Evolutionary conservation across 2,113 vertebrate genomes (phyloP), one percentile per base, ranked within the genome.

Genomic region (Lanius ludovicianus): DNA sequence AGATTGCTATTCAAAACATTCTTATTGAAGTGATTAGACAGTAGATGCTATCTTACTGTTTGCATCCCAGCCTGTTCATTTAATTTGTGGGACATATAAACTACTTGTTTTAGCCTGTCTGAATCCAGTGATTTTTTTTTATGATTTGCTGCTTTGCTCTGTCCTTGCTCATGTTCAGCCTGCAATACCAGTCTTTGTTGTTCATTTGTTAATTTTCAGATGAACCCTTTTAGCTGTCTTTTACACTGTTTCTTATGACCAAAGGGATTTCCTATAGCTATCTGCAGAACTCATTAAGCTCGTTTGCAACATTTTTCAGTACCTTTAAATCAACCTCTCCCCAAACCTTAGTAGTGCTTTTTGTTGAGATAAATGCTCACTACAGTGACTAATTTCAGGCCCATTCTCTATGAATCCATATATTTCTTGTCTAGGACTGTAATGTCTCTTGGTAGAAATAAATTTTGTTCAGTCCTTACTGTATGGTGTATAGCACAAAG

Each of bases 271-370:
- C 37, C 46, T 73, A 5, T 47, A 63, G 6, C 13, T 44, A 41
- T 70, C 88, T 94, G 83, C 84, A 92, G 59, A 96, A 77, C 28
- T 65, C 89, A 70, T 96, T 84, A 84, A 46, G 52, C 8, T 86
- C 23, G 50, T 95, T 88, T 57, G n/a, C 74, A 90, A 55, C 8
- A 4, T 83, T 86, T 93, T 86, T 80, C 76, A 65, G n/a, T 62
- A 65, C 13, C 46, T 95, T 69, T 94, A 91, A 84, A 94, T 95
- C 89, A 89, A 57, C 22, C 13, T 57, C 25, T 89, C 39, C 14
- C 18, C 9, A 39, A 70, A 65, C 73, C 27, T 62, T 94, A 63
- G 50, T 20, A 81, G 50, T 57, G 56, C 18, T 84, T 77, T 91
- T 28, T 89, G 27, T 90, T 92, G 80, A 80, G 37, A 31, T 56